Conservation (phyloP, 2,113 vertebrate species). For the Tricholaema leucomelas region DNA sequence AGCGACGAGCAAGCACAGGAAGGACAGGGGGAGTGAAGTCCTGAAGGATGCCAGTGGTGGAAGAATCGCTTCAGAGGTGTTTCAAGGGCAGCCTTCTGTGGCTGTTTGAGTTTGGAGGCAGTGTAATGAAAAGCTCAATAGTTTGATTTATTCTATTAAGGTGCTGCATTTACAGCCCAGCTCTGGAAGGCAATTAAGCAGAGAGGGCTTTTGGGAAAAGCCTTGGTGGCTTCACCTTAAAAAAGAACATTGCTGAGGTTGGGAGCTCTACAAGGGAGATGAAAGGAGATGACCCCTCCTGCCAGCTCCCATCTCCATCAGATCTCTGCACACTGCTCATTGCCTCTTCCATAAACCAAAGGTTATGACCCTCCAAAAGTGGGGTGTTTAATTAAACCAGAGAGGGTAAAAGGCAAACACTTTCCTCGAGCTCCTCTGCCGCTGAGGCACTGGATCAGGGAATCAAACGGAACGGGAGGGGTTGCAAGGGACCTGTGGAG, state of each 20-base stretch:
- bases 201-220: not conserved
- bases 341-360: not conserved
- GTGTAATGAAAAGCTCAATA: not conserved
- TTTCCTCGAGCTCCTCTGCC: fast-evolving
- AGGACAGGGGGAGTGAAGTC: not conserved
- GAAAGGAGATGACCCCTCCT: not conserved
- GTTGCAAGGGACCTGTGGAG: not conserved
- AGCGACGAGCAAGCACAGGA: not conserved
- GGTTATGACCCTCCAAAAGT: not conserved
- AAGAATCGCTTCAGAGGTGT: not conserved
- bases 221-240: not conserved
- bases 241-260: not conserved
- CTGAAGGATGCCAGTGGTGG: not conserved
- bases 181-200: not conserved
- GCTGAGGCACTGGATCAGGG: too few species aligned
- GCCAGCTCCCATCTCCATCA: not conserved
- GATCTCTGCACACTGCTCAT: not conserved
- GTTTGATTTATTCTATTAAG: not conserved
- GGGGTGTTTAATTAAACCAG: not conserved
- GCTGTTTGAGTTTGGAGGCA: not conserved
- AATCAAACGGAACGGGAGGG: not conserved
- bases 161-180: not conserved
- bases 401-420: too few species aligned
- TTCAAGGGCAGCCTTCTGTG: conserved; percentile 9
- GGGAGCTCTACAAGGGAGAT: not conserved